Base-by-base conservation (phyloP, 2,113 vertebrate genomes). In the Dolichallabes microphthalmus region DNA sequence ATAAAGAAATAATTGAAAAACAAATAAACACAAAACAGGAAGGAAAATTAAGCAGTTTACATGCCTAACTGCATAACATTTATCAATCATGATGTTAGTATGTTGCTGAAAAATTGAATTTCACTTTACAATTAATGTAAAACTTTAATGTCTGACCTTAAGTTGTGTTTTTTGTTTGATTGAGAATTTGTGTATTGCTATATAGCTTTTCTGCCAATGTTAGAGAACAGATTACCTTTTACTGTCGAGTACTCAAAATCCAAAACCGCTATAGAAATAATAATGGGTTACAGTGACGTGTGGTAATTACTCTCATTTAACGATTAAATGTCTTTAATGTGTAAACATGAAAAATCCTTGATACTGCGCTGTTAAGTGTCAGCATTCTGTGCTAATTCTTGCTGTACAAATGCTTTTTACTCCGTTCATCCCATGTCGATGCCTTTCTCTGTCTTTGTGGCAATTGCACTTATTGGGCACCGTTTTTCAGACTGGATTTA, bases 401-500 rank as follows among this genome's bases (percentile, higher is more conserved):
- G 78, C 77, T 86, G 84, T 81, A 81, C 57, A 85, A 64, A 63
- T 45, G 76, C 53, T 53, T 80, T 84, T 85, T 45, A 71, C 32
- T 71, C 52, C 50, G 64, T 61, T 69, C 25, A 64, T 52, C 60
- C 57, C 61, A 35, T 85, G 20, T 53, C 39, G 14, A 85, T 61
- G 84, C n/a, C 39, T 52, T 61, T 81, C 57, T 86, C 68, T 32
- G 66, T 61, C 58, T 74, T 81, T 35, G 57, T 74, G 58, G 45
- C 66, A 63, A 25, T 79, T 79, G 14, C 20, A 35, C n/a, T 53
- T 30, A 64, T 17, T 64, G 45, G 30, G 20, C 20, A 30, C 39
- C 19, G 14, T 79, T 79, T 77, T n/a, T 30, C n/a, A 32, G 8
- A 58, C 14, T 22, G 11, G 9, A 57, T 77, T 0, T 32, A 25